Conservation (phyloP, 2,797 vertebrate species). For the Megalops cyprinoides region DNA sequence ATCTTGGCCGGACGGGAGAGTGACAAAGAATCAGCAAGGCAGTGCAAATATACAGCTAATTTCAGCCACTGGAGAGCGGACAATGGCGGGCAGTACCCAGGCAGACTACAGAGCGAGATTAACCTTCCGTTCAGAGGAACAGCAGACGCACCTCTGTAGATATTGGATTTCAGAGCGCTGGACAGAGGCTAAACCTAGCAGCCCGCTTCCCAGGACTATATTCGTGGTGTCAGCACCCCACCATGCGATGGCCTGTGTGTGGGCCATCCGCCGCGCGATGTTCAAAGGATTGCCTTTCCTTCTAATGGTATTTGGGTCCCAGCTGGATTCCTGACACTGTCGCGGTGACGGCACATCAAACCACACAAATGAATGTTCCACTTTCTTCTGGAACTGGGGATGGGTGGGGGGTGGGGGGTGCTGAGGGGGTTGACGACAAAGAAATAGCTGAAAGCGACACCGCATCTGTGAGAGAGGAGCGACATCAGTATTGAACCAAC, state of each 20-base stretch:
- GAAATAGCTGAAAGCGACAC: constrained; percentile 39
- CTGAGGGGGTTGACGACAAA: constrained; percentile 38
- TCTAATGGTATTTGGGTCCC: constrained; percentile 63
- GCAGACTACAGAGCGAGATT: constrained; percentile 23
- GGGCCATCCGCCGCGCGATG: constrained; percentile 27
- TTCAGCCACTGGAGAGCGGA: constrained; percentile 30
- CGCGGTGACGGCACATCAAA: constrained; percentile 61
- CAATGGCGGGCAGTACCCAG: constrained; percentile 1
- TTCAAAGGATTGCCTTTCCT: constrained; percentile 63
- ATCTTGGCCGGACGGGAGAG: constrained; percentile 18
- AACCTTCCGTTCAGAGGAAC: constrained; percentile 31
- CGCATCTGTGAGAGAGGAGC: not conserved
- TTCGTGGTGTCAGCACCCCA: constrained; percentile 59
- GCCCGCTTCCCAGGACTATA: constrained; percentile 50
- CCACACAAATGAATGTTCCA: constrained; percentile 57
- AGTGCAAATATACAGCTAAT: constrained; percentile 20
- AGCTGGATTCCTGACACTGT: constrained; percentile 56
- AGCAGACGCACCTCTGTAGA: constrained; percentile 33
- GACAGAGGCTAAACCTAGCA: constrained; percentile 39
- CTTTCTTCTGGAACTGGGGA: constrained; percentile 42
- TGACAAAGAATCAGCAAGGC: not conserved
- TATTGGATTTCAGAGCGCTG: constrained; percentile 47
- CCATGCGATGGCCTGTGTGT: constrained; percentile 56
- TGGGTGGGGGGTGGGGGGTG: constrained; percentile 23
- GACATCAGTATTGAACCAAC: constrained; percentile 48